These are phyloP conservation scores for Eclectus roratus DNA, from an alignment of 2,113 vertebrate species.

Conservation along the genomic window DNA sequence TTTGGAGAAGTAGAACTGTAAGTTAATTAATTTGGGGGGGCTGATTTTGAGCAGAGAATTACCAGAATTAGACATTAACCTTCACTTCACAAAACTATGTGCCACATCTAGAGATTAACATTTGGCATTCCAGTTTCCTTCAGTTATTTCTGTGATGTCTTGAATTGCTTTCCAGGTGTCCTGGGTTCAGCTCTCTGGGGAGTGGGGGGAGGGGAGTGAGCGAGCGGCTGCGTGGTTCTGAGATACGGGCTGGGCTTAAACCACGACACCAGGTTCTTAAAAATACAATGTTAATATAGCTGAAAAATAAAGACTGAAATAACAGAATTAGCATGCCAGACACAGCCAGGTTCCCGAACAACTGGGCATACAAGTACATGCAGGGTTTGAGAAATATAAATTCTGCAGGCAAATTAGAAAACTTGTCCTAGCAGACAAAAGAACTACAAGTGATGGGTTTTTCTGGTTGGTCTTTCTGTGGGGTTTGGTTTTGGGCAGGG, in stretches of 20 bases:
- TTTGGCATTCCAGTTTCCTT: background rate
- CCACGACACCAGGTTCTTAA: background rate
- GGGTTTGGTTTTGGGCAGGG: background rate
- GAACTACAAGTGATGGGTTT: background rate
- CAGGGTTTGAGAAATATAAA: background rate
- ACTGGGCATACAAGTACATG: background rate
- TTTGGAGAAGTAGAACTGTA: background rate
- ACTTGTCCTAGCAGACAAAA: background rate
- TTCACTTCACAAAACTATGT: background rate
- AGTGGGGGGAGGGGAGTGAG: too few relatives aligned
- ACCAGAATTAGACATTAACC: background rate
- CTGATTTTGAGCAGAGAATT: background rate
- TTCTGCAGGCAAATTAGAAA: background rate
- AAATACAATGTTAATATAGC: background rate
- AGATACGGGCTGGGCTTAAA: too few relatives aligned
- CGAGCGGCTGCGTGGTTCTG: too few relatives aligned
- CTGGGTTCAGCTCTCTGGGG: too few relatives aligned
- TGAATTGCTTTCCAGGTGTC: background rate
- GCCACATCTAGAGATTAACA: background rate
- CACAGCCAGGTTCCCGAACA: background rate
- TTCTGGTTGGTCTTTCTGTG: background rate
- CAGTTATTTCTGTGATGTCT: background rate
- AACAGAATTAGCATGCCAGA: slow-evolving; percentile 1
- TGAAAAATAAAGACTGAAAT: slow-evolving; percentile 18
- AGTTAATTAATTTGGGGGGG: background rate